Conservation (phyloP, 2,888 invertebrate genomes). For the Eristalis intricaria region DNA sequence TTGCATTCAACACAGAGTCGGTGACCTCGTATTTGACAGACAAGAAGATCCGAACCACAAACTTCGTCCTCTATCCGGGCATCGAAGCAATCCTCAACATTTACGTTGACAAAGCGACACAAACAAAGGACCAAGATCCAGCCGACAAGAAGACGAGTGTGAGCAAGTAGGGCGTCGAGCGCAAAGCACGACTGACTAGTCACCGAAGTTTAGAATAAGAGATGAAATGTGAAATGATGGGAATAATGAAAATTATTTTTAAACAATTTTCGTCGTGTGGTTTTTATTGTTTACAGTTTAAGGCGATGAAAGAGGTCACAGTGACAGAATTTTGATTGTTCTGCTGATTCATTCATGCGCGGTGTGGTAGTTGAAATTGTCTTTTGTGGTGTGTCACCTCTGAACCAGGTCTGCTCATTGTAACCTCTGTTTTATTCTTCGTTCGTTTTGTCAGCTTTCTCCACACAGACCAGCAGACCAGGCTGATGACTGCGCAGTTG, state of each 20-base stretch:
- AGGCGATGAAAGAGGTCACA: no score
- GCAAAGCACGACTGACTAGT: slow-evolving; percentile 1
- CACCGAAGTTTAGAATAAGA: slow-evolving; percentile 6
- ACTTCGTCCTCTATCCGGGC: slow-evolving; percentile 80
- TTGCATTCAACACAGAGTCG: slow-evolving; percentile 82
- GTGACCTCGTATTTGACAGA: slow-evolving; percentile 79
- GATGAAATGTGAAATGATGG: not conserved
- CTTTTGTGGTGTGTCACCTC: no score
- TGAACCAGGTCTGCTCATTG: no score
- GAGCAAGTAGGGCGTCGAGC: slow-evolving; percentile 11
- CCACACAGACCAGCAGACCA: no score
- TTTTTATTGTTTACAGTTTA: not conserved
- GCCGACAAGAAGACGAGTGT: slow-evolving; percentile 24
- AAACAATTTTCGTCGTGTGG: not conserved
- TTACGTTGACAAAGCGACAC: slow-evolving; percentile 77
- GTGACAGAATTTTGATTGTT: no score
- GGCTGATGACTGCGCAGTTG: no score
- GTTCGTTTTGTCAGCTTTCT: no score
- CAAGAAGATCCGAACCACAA: slow-evolving; percentile 79
- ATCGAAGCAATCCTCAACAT: slow-evolving; percentile 81
- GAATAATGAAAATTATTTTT: not conserved
- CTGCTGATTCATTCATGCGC: no score
- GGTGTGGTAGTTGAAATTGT: no score
- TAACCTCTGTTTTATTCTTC: no score
- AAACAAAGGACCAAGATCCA: slow-evolving; percentile 68